phyloP scores from a whole-genome alignment of 2,113 vertebrate species.

The Hepsetus odoe region DNA sequence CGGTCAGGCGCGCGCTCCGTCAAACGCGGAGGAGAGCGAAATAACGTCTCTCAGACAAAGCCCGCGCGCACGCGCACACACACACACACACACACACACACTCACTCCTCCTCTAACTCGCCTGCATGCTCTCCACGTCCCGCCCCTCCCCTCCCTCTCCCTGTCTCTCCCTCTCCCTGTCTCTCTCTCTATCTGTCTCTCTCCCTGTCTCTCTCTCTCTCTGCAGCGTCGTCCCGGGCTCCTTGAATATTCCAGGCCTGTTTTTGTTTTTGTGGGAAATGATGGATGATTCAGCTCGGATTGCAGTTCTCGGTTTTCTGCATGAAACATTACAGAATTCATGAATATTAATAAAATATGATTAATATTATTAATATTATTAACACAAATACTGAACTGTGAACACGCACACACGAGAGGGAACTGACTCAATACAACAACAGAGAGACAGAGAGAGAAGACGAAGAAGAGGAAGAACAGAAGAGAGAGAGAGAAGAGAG shows the following conservation, averaged over 20 bases:
- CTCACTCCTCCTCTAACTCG: neutral
- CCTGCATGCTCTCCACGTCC: conserved; percentile 13
- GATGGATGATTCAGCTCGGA: too few species aligned
- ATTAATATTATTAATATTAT: too few species aligned
- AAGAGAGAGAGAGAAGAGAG: neutral
- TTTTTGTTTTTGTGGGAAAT: too few species aligned
- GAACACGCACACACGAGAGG: too few species aligned
- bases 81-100: neutral
- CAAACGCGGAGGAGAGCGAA: neutral
- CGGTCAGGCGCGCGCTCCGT: neutral
- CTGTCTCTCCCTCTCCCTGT: conserved; percentile 8
- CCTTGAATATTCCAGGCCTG: conserved; percentile 80
- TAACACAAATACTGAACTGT: too few species aligned
- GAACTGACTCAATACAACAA: too few species aligned
- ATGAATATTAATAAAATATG: too few species aligned
- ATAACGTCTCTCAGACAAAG: neutral
- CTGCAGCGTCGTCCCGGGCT: conserved; percentile 69
- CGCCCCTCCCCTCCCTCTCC: conserved; percentile 34
- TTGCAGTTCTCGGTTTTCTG: too few species aligned
- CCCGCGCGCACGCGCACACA: neutral
- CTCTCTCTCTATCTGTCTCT: conserved; percentile 36
- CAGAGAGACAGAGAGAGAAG: neutral
- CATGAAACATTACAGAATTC: too few species aligned
- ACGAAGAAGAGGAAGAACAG: neutral
- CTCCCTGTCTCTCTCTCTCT: conserved; percentile 44